These are phyloP conservation scores for Genyomyrus donnyi DNA, from an alignment of 2,113 vertebrate species.

Conservation along the genomic window DNA sequence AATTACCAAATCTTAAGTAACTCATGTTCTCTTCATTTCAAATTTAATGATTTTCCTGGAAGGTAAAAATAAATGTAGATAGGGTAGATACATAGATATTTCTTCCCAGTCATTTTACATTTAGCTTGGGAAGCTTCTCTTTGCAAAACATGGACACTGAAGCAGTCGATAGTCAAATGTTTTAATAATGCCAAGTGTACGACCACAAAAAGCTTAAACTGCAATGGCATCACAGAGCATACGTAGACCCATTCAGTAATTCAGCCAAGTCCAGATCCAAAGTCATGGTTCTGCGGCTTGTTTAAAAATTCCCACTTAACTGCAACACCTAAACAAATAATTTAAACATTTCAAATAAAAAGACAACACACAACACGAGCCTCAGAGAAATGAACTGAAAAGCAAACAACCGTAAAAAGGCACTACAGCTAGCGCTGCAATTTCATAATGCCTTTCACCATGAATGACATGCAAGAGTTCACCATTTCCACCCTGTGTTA, in stretches of 20 bases:
- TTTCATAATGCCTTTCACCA: conserved; percentile 10
- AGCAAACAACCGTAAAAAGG: neutral
- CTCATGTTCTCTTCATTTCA: neutral
- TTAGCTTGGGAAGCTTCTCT: neutral
- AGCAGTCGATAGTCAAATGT: conserved; percentile 13
- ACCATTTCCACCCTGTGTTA: neutral
- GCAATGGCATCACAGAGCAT: conserved; percentile 5
- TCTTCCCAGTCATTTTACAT: neutral
- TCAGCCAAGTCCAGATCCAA: neutral
- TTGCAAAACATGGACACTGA: conserved; percentile 4
- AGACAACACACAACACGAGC: neutral
- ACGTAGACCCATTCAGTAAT: conserved; percentile 7
- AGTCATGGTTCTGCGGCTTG: neutral
- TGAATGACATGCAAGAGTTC: neutral
- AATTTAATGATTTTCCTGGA: neutral
- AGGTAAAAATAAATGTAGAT: neutral
- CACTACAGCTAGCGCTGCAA: neutral
- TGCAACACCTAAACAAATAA: conserved; percentile 9
- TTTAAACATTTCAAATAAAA: neutral
- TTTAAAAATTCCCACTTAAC: conserved; percentile 4
- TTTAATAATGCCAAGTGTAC: conserved; percentile 22
- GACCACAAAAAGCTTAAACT: conserved; percentile 9
- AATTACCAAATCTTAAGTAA: neutral
- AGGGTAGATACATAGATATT: neutral
- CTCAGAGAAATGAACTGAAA: neutral